A percentile compares a stretch with the other conserved stretches of the same genome.
Conservation (phyloP, 2,113 vertebrate species). For the Cheilinus undulatus region DNA sequence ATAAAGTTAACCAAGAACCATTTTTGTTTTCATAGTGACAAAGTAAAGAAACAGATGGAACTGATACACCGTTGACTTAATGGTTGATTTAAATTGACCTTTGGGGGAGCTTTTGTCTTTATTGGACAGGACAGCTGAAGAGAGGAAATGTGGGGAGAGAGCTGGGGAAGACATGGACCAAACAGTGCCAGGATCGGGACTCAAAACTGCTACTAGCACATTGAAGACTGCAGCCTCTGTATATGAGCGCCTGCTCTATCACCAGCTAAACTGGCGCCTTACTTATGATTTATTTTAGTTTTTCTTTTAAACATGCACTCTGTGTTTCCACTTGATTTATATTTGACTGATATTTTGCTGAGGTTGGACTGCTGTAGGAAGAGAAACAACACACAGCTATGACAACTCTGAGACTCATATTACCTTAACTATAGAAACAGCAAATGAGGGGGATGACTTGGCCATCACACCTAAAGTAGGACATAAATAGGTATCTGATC, state of each 20-base stretch:
- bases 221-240: no score
- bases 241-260: no score
- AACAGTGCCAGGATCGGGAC: no score
- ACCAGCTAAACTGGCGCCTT: no score
- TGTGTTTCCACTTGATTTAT: constrained; percentile 19
- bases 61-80: background rate
- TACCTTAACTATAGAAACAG: constrained; percentile 56
- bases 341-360: constrained; percentile 39
- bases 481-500: constrained; percentile 2
- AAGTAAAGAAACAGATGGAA: constrained; percentile 14
- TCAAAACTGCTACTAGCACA: no score
- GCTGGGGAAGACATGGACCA: no score
- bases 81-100: no score
- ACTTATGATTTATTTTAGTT: no score
- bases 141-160: no score
- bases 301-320: background rate
- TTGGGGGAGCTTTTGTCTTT: no score
- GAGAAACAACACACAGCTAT: constrained; percentile 38
- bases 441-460: constrained; percentile 29
- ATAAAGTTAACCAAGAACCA: background rate
- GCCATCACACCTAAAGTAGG: constrained; percentile 27
- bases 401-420: constrained; percentile 36
- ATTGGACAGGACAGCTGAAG: no score
- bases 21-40: background rate
- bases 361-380: constrained; percentile 37